Percentiles rank a stretch among this genome's conserved stretches.
These are phyloP conservation scores for Aricia artaxerxes DNA, from an alignment of 2,888 invertebrate species.

Conservation along the genomic window DNA sequence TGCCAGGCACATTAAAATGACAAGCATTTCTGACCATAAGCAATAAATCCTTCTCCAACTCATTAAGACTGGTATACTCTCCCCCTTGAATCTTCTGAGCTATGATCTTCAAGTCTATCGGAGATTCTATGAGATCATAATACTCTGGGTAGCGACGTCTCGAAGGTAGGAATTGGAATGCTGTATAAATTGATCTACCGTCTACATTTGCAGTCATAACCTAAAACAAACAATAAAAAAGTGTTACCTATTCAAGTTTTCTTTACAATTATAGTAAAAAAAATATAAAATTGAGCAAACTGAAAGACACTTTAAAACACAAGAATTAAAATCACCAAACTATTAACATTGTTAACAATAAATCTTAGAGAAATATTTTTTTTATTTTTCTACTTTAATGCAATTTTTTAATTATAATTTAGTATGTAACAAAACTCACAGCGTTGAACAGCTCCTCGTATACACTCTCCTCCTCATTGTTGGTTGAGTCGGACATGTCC, in stretches of 20 bases:
- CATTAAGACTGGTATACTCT: conserved; percentile 87
- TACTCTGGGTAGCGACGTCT: conserved; percentile 97
- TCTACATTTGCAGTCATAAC: conserved; percentile 93
- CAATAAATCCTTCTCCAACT: conserved; percentile 93
- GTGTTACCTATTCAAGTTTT: background rate
- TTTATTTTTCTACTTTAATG: too few species aligned
- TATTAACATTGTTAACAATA: too few species aligned
- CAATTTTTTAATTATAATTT: background rate
- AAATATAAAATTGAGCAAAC: too few species aligned
- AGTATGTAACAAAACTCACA: conserved; percentile 61
- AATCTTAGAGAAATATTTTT: too few species aligned
- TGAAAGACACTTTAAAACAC: too few species aligned
- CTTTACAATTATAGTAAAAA: background rate
- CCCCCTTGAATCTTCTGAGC: conserved; percentile 94
- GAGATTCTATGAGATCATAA: conserved; percentile 95
- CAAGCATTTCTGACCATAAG: conserved; percentile 97
- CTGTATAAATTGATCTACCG: conserved; percentile 90
- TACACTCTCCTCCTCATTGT: conserved; percentile 87
- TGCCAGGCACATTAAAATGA: conserved; percentile 97
- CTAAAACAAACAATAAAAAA: conserved; percentile 46
- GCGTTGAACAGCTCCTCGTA: conserved; percentile 94
- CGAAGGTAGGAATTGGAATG: conserved; percentile 95
- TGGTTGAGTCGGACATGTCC: conserved; percentile 86
- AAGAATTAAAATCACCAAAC: too few species aligned
- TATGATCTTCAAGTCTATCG: conserved; percentile 96